phyloP scores from a whole-genome alignment of 1,140 invertebrate species.

The Trichogramma pretiosum region DNA sequence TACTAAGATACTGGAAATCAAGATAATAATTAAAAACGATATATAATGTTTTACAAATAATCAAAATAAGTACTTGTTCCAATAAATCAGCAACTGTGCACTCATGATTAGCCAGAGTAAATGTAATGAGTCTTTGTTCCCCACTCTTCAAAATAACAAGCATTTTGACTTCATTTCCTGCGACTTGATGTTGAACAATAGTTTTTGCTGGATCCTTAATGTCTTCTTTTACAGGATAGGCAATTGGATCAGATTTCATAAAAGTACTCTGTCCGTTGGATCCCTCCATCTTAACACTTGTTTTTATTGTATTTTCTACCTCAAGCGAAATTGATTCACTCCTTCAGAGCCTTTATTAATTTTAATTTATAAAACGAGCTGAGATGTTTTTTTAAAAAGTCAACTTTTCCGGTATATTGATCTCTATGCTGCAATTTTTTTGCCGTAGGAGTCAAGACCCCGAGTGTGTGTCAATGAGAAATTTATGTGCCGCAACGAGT shows the following conservation, averaged over 20 bases:
- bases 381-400: too few relatives aligned
- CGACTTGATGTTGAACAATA: constrained; percentile 40
- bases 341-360: too few relatives aligned
- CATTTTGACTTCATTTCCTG: constrained; percentile 62
- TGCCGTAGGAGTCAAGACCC: too few relatives aligned
- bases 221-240: constrained; percentile 28
- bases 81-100: constrained; percentile 70
- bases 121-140: constrained; percentile 68
- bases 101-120: constrained; percentile 66
- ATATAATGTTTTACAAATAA: too few relatives aligned
- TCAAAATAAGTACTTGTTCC: constrained; percentile 51
- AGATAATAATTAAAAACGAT: constrained; percentile 7
- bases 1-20: too few relatives aligned
- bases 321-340: too few relatives aligned
- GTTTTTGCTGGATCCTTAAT: constrained; percentile 35
- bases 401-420: too few relatives aligned
- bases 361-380: too few relatives aligned
- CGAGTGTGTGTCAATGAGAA: too few relatives aligned
- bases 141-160: constrained; percentile 61
- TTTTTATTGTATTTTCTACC: too few relatives aligned
- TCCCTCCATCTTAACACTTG: constrained; percentile 18
- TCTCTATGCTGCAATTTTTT: too few relatives aligned
- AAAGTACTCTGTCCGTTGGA: constrained; percentile 19
- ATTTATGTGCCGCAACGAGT: too few relatives aligned
- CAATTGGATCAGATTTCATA: constrained; percentile 23